These are phyloP conservation scores for Corythaeola cristata DNA, from an alignment of 2,113 vertebrate species.

Conservation along the genomic window DNA sequence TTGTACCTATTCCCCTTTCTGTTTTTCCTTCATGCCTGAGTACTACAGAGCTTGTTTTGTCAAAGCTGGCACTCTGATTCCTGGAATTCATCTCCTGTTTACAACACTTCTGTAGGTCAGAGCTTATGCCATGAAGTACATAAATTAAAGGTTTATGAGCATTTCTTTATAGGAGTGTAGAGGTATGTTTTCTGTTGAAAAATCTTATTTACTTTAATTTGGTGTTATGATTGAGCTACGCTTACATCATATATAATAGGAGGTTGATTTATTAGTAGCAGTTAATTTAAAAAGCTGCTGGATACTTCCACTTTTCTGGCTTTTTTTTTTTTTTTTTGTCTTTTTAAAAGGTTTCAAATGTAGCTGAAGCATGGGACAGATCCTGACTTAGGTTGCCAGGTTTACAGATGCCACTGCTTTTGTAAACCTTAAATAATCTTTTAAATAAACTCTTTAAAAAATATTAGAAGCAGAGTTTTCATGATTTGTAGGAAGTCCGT, in stretches of 20 bases:
- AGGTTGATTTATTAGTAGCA: constrained; percentile 1
- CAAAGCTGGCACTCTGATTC: neutral
- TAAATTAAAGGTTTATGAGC: neutral
- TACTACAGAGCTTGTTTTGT: neutral
- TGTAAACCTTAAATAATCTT: neutral
- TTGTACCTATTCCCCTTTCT: neutral
- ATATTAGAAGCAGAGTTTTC: neutral
- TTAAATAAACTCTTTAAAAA: neutral
- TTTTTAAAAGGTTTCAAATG: neutral
- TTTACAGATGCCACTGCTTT: neutral
- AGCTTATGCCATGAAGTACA: neutral
- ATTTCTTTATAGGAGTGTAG: neutral
- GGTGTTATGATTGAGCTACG: neutral
- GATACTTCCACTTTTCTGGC: neutral
- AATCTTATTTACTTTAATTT: neutral
- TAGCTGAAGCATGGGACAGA: neutral
- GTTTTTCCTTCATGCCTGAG: neutral
- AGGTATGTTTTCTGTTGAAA: neutral
- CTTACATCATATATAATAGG: neutral
- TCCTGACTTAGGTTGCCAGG: neutral
- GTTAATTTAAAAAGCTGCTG: neutral
- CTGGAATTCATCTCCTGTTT: neutral
- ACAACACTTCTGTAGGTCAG: neutral
- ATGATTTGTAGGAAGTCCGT: neutral
- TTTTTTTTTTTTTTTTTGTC: neutral